phyloP scores from a whole-genome alignment of 2,888 invertebrate genomes.

The Orthosia cruda region DNA sequence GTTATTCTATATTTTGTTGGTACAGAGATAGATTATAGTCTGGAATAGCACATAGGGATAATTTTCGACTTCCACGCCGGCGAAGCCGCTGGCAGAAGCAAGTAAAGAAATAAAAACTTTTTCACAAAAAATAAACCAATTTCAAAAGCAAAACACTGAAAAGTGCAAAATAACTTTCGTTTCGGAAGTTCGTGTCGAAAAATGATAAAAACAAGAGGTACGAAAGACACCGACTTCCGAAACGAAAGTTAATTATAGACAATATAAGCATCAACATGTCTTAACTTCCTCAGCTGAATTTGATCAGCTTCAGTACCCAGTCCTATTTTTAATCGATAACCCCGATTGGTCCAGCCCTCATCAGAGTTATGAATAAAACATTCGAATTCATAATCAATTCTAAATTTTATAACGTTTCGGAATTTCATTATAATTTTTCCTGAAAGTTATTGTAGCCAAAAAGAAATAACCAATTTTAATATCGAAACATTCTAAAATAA shows the following conservation, averaged over 20 bases:
- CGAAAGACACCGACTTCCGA: no score
- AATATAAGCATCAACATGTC: background rate
- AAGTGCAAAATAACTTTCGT: no score
- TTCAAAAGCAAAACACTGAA: no score
- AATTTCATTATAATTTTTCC: constrained; percentile 5
- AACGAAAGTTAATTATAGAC: background rate
- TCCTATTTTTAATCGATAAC: constrained; percentile 34
- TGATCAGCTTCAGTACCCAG: background rate
- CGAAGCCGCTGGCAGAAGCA: no score
- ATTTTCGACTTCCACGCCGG: no score
- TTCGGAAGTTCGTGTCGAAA: no score
- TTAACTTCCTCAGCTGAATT: background rate
- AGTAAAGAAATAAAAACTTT: no score
- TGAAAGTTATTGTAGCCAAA: constrained; percentile 7
- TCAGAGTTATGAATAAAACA: constrained; percentile 49
- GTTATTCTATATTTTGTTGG: no score
- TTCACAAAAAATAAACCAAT: no score
- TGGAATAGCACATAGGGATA: no score
- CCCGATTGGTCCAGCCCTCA: constrained; percentile 14
- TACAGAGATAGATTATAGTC: no score
- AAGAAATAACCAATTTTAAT: constrained; percentile 16
- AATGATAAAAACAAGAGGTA: background rate
- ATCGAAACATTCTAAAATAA: constrained; percentile 14
- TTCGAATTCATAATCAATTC: constrained; percentile 42
- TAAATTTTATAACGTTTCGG: constrained; percentile 21